phyloP scores from a whole-genome alignment of 2,113 vertebrate genomes.

The Corapipo altera region DNA sequence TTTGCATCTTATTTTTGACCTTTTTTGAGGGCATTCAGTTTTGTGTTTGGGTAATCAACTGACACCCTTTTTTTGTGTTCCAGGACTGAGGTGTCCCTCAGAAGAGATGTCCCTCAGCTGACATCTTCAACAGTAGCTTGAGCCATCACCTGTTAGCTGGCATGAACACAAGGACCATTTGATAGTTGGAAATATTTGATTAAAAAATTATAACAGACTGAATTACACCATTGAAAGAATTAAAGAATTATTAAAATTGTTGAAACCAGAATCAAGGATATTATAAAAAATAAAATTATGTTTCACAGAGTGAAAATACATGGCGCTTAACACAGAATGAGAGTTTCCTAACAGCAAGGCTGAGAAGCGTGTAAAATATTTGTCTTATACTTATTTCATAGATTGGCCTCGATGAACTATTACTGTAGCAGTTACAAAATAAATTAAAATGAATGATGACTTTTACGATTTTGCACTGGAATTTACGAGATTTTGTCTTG shows the following conservation, averaged over 20 bases:
- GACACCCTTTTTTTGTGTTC: not conserved
- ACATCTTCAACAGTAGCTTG: not conserved
- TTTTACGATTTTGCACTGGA: not conserved
- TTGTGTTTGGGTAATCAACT: not conserved
- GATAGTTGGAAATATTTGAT: not conserved
- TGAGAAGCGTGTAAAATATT: not conserved
- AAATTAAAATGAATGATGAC: not conserved
- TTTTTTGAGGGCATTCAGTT: not conserved
- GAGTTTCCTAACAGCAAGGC: not conserved
- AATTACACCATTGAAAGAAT: not conserved
- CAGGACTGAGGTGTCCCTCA: not conserved
- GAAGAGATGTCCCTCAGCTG: not conserved
- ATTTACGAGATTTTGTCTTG: not conserved
- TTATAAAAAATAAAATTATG: not conserved
- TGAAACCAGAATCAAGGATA: not conserved
- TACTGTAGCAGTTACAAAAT: not conserved
- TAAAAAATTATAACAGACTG: not conserved
- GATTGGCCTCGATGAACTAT: not conserved
- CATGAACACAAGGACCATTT: not conserved
- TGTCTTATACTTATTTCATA: not conserved
- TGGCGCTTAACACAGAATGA: not conserved
- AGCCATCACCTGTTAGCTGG: not conserved
- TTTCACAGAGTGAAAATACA: not conserved
- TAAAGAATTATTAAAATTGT: not conserved
- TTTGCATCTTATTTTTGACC: not conserved